Percentiles rank a stretch among this genome's conserved stretches.
phyloP scores from a whole-genome alignment of 2,888 invertebrate genomes.

The Alsophila aescularia region DNA sequence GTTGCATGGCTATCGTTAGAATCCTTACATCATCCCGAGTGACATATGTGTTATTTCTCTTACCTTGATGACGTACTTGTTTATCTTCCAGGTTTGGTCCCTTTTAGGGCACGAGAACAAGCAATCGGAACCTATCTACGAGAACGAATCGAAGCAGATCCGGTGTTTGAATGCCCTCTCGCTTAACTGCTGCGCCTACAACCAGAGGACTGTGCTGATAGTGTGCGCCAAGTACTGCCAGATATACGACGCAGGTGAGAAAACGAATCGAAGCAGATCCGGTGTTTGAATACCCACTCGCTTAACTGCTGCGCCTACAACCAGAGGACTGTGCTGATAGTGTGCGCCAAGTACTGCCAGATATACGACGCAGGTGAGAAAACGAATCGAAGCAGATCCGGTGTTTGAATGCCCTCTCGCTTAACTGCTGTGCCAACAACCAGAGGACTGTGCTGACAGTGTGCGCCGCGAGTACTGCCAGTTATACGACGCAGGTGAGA shows the following conservation, averaged over 20 bases:
- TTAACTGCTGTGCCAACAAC: slow-evolving; percentile 97
- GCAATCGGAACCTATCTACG: slow-evolving; percentile 94
- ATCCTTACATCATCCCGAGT: no score
- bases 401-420: slow-evolving; percentile 95
- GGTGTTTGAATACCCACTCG: slow-evolving; percentile 96
- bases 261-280: slow-evolving; percentile 93
- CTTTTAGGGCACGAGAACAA: slow-evolving; percentile 94
- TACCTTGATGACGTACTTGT: no score
- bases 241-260: slow-evolving; percentile 90
- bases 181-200: slow-evolving; percentile 96
- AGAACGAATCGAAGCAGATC: slow-evolving; percentile 99
- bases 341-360: slow-evolving; percentile 99
- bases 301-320: slow-evolving; percentile 98
- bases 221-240: slow-evolving; percentile 99
- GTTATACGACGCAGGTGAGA: slow-evolving; percentile 90
- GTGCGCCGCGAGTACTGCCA: slow-evolving; percentile 99
- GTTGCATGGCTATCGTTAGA: no score
- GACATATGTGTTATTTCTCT: no score
- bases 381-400: slow-evolving; percentile 97
- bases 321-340: slow-evolving; percentile 97
- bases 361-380: slow-evolving; percentile 89
- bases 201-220: slow-evolving; percentile 97
- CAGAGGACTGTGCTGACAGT: slow-evolving; percentile 98
- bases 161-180: slow-evolving; percentile 96
- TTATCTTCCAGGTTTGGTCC: slow-evolving; percentile 93